A percentile compares a stretch with the other conserved stretches of the same genome.
These are phyloP conservation scores for Salarias fasciatus DNA, from an alignment of 2,797 vertebrate species.

Conservation along the genomic window DNA sequence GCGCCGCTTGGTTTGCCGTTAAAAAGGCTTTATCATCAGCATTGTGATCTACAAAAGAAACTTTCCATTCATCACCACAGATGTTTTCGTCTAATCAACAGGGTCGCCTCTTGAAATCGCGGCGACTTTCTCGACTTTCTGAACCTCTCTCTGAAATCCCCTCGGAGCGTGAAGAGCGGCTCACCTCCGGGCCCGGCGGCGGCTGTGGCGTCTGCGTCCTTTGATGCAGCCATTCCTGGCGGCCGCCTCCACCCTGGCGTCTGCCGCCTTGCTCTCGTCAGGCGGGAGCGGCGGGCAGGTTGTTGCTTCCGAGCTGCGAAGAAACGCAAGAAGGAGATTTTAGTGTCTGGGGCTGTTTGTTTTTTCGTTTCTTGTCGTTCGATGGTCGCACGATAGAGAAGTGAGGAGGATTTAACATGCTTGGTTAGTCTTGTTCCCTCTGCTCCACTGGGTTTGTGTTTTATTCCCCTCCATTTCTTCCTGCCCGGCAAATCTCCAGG, in stretches of 20 bases:
- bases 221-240: slow-evolving; percentile 79
- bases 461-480: slow-evolving; percentile 68
- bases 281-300: slow-evolving; percentile 69
- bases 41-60: slow-evolving; percentile 40
- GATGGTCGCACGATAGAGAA: slow-evolving; percentile 19
- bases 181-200: slow-evolving; percentile 83
- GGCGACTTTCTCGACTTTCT: slow-evolving; percentile 5
- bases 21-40: slow-evolving; percentile 48
- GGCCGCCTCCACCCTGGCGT: slow-evolving; percentile 42
- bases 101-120: slow-evolving; percentile 3
- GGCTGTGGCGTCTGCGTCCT: slow-evolving; percentile 77
- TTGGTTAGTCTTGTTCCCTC: slow-evolving; percentile 43
- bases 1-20: slow-evolving; percentile 22
- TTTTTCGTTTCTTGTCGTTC: too few species aligned
- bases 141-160: slow-evolving; percentile 3
- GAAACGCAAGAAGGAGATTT: slow-evolving; percentile 1
- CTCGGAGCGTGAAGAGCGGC: slow-evolving; percentile 19
- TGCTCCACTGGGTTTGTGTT: slow-evolving; percentile 51
- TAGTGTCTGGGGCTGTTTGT: slow-evolving; percentile 7
- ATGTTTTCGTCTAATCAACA: slow-evolving; percentile 15
- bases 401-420: slow-evolving; percentile 36
- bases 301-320: slow-evolving; percentile 73
- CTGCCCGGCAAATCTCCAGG: slow-evolving; percentile 47
- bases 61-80: slow-evolving; percentile 29
- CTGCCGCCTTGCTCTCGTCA: slow-evolving; percentile 64